Evolutionary conservation across 2,797 vertebrate species (phyloP).

Genomic region (Amazona ochrocephala): DNA sequence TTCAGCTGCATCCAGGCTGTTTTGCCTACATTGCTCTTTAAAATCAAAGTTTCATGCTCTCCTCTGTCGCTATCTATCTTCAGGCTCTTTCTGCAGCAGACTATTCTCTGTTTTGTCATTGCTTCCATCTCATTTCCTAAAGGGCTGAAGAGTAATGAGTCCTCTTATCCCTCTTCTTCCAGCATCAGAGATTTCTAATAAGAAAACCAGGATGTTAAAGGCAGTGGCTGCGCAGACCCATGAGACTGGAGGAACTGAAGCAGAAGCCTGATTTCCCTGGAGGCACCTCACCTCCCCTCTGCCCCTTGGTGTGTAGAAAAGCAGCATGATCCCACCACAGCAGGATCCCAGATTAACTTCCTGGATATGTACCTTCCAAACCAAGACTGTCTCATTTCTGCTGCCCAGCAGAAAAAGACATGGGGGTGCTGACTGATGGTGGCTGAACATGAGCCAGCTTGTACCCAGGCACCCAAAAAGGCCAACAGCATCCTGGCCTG

Average conservation of each 20-base stretch:
- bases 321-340: neutral
- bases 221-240: neutral
- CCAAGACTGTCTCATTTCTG: neutral
- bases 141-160: neutral
- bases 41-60: neutral
- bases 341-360: neutral
- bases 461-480: neutral
- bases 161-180: neutral
- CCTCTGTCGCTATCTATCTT: neutral
- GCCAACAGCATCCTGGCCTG: neutral
- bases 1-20: slow-evolving; percentile 15
- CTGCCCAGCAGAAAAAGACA: neutral
- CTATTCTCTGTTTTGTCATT: neutral
- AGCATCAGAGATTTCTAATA: neutral
- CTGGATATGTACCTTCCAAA: neutral
- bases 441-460: neutral
- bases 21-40: neutral
- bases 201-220: neutral
- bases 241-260: neutral
- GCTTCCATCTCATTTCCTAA: neutral
- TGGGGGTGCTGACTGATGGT: neutral
- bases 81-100: neutral
- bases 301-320: neutral
- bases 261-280: neutral
- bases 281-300: neutral